Percentiles rank a stretch among this genome's conserved stretches.
Evolutionary conservation across 2,888 invertebrate genomes (phyloP).

Genomic region (Eupelmus urozonus): DNA sequence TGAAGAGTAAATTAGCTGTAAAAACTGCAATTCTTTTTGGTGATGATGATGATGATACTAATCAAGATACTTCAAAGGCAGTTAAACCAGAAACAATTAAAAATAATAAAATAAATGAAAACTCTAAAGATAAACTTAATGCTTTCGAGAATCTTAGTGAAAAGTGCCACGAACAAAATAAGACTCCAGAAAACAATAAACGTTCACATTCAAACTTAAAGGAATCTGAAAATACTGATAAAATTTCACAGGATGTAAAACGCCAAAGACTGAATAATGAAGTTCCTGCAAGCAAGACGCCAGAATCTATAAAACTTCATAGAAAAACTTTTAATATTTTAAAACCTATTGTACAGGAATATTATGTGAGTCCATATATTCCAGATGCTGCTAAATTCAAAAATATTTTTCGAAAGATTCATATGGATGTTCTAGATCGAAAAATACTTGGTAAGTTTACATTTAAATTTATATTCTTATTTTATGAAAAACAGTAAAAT

Average conservation of each 20-base stretch:
- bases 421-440: constrained; percentile 64
- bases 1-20: constrained; percentile 37
- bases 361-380: constrained; percentile 68
- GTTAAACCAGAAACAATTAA: no score
- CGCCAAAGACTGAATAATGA: constrained; percentile 59
- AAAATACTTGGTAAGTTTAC: constrained; percentile 66
- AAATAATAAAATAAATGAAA: neutral
- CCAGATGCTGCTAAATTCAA: constrained; percentile 69
- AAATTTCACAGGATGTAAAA: constrained; percentile 61
- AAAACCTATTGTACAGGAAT: constrained; percentile 69
- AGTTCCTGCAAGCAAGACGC: constrained; percentile 16
- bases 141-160: neutral
- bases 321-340: constrained; percentile 63
- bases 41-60: constrained; percentile 7
- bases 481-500: constrained; percentile 6
- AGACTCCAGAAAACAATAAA: constrained; percentile 33
- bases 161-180: neutral
- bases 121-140: neutral
- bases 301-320: constrained; percentile 54
- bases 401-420: constrained; percentile 69
- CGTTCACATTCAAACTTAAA: constrained; percentile 32
- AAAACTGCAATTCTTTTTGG: constrained; percentile 47
- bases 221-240: constrained; percentile 29
- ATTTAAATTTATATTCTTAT: neutral
- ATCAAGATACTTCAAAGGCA: neutral